Evolutionary conservation across 2,888 invertebrate species (phyloP).

Genomic region (Corythucha ciliata): DNA sequence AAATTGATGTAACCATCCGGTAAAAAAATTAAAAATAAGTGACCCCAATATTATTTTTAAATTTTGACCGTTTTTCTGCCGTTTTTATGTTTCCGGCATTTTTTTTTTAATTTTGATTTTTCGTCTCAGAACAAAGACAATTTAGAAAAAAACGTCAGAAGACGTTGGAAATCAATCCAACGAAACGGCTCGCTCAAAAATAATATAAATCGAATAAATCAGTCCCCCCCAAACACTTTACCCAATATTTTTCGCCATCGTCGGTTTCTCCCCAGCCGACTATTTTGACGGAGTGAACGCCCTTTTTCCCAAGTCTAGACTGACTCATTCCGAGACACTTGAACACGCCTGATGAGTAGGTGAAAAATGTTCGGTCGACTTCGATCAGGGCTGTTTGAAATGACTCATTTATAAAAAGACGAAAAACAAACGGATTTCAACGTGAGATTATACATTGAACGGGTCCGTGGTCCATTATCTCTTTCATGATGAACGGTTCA

Average conservation of each 20-base stretch:
- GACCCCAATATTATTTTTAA: neutral
- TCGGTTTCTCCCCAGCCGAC: constrained; percentile 78
- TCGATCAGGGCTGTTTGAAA: too few relatives aligned
- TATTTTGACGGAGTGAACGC: constrained; percentile 87
- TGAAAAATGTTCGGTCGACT: too few relatives aligned
- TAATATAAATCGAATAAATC: too few relatives aligned
- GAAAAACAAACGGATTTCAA: neutral
- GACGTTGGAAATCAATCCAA: too few relatives aligned
- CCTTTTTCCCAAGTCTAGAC: constrained; percentile 18
- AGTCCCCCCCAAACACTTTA: too few relatives aligned
- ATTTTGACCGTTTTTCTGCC: neutral
- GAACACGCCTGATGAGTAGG: neutral
- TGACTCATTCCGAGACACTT: too few relatives aligned
- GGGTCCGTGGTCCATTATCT: constrained; percentile 82
- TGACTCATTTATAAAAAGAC: neutral
- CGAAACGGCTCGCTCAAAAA: too few relatives aligned
- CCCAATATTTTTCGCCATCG: constrained; percentile 68
- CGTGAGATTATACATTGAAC: constrained; percentile 58
- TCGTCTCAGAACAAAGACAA: neutral
- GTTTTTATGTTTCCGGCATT: neutral
- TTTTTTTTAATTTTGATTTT: neutral
- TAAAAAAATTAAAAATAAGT: constrained; percentile 8
- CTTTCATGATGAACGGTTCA: constrained; percentile 81
- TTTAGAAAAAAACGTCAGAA: neutral
- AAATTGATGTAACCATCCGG: neutral